Percentiles rank a stretch among this genome's conserved stretches.
These are phyloP conservation scores for Anseranas semipalmata DNA, from an alignment of 2,113 vertebrate species.

Conservation along the genomic window DNA sequence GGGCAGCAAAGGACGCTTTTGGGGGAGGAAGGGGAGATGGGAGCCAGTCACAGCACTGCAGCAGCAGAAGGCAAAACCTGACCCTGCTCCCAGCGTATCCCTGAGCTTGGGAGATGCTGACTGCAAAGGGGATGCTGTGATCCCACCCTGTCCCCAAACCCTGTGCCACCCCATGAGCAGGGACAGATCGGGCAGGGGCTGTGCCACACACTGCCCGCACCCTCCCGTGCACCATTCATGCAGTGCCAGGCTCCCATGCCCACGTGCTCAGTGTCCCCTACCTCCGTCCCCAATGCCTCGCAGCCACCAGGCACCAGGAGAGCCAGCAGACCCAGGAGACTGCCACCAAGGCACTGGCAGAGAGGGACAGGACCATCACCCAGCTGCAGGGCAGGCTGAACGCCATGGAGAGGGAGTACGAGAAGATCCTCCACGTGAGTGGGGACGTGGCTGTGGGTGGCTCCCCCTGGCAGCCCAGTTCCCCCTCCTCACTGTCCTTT, in stretches of 20 bases:
- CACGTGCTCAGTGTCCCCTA: neutral
- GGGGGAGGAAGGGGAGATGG: neutral
- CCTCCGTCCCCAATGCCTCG: neutral
- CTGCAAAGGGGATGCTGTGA: neutral
- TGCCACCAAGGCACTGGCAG: slow-evolving; percentile 25
- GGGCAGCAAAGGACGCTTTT: neutral
- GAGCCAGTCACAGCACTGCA: neutral
- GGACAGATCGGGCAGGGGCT: neutral
- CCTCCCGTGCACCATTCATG: neutral
- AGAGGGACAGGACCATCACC: slow-evolving; percentile 70
- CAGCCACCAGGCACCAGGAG: slow-evolving; percentile 48
- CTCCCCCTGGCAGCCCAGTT: neutral
- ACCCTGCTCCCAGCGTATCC: neutral
- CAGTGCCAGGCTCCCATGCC: neutral
- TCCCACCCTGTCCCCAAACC: neutral
- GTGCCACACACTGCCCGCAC: neutral
- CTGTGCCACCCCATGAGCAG: neutral
- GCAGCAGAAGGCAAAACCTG: neutral
- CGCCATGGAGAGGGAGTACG: slow-evolving; percentile 76
- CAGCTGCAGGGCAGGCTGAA: slow-evolving; percentile 72
- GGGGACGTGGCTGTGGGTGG: neutral
- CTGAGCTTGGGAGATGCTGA: neutral
- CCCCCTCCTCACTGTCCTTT: neutral
- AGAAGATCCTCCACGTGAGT: slow-evolving; percentile 78
- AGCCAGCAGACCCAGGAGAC: slow-evolving; percentile 42